A percentile compares a stretch with the other conserved stretches of the same genome.
These are phyloP conservation scores for Micronycteris hirsuta DNA, from an alignment of 2,113 vertebrate genomes.

Conservation along the genomic window DNA sequence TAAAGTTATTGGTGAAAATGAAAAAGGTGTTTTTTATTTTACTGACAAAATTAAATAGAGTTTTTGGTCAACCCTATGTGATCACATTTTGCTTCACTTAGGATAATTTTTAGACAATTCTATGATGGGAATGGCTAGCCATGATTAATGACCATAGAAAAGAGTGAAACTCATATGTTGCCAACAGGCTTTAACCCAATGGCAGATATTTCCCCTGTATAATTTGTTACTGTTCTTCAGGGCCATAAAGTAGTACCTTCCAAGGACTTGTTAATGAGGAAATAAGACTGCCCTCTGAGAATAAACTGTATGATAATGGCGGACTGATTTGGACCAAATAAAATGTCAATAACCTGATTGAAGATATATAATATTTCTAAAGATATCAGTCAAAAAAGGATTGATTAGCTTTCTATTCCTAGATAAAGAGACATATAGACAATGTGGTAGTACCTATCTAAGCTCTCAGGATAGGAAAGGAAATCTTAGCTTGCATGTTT, in stretches of 20 bases:
- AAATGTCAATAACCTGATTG: slow-evolving; percentile 14
- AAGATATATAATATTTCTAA: not conserved
- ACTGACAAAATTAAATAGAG: no score
- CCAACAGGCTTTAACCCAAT: not conserved
- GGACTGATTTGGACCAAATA: not conserved
- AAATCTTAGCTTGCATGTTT: not conserved
- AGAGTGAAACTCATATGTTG: not conserved
- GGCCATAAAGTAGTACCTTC: not conserved
- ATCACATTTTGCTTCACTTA: not conserved
- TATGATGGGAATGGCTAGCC: not conserved
- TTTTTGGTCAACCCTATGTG: not conserved
- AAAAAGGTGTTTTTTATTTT: no score
- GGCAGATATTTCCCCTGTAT: not conserved
- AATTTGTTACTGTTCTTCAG: not conserved
- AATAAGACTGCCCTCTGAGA: not conserved
- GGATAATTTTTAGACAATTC: not conserved
- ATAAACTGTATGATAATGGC: not conserved
- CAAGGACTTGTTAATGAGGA: not conserved
- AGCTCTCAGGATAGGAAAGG: not conserved
- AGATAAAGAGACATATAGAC: not conserved
- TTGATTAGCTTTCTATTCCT: not conserved
- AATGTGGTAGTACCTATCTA: not conserved
- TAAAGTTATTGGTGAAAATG: no score
- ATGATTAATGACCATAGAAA: not conserved
- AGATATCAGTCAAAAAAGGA: not conserved